Evolutionary conservation across 2,888 invertebrate species (phyloP).

Genomic region (Tuberolachnus salignus): DNA sequence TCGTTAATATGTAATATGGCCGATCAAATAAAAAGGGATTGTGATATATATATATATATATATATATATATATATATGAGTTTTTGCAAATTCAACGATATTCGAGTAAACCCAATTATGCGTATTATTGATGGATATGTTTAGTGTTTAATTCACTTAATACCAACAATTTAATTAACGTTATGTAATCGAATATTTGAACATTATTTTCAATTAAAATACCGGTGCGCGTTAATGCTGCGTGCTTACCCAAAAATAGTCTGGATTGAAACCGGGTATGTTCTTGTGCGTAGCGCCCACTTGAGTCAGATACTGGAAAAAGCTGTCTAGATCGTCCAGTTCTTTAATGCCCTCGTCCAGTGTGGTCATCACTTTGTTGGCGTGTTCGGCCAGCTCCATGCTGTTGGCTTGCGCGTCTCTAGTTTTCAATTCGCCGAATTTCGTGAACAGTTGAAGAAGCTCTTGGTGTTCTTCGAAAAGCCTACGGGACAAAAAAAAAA

Average conservation of each 20-base stretch:
- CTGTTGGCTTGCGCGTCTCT: conserved; percentile 81
- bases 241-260: conserved; percentile 82
- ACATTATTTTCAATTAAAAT: too few relatives aligned
- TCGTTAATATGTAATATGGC: too few relatives aligned
- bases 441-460: conserved; percentile 78
- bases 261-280: conserved; percentile 84
- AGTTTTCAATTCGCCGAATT: conserved; percentile 79
- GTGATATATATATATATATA: too few relatives aligned
- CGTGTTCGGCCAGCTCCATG: conserved; percentile 84
- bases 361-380: conserved; percentile 86
- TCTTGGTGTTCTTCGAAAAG: conserved; percentile 86
- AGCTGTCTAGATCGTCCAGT: conserved; percentile 82
- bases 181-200: too few relatives aligned
- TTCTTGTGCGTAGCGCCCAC: conserved; percentile 82
- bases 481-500: conserved; percentile 65
- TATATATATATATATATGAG: too few relatives aligned
- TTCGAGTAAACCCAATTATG: too few relatives aligned
- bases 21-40: too few relatives aligned
- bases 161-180: too few relatives aligned
- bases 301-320: conserved; percentile 81
- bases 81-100: too few relatives aligned
- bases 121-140: too few relatives aligned
- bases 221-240: background rate
- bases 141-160: too few relatives aligned
- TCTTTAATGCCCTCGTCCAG: conserved; percentile 87